Evolutionary conservation across 2,888 invertebrate genomes (phyloP).

Genomic region (Macrosiphum euphorbiae): DNA sequence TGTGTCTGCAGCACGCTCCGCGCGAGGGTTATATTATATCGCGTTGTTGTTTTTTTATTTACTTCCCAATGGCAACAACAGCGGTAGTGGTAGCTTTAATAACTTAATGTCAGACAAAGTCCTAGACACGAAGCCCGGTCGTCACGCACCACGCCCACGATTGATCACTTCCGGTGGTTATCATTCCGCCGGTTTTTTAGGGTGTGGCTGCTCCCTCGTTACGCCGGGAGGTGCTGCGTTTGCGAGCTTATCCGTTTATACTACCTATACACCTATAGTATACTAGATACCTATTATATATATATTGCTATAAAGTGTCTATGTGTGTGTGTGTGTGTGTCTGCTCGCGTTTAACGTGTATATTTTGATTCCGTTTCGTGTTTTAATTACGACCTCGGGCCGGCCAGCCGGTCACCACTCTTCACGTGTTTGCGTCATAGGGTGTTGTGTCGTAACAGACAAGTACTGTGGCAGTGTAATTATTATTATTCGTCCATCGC

Average conservation of each 20-base stretch:
- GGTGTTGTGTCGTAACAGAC: background rate
- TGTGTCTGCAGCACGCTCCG: background rate
- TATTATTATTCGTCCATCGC: background rate
- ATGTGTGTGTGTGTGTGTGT: background rate
- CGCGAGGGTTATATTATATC: background rate
- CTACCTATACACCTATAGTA: too few relatives aligned
- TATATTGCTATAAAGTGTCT: background rate
- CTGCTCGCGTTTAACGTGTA: background rate
- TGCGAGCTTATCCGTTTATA: background rate
- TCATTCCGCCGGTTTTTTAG: conserved; percentile 52
- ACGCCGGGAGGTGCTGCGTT: background rate
- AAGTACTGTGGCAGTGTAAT: background rate
- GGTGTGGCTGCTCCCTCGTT: conserved; percentile 50
- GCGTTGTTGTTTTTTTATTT: conserved; percentile 22
- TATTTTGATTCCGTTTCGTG: conserved; percentile 34
- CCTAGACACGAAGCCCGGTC: conserved; percentile 61
- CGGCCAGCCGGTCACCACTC: background rate
- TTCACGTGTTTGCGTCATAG: background rate
- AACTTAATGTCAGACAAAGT: conserved; percentile 63
- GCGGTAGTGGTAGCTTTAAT: conserved; percentile 37
- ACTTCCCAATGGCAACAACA: background rate
- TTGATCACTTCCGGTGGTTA: conserved; percentile 63
- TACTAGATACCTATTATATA: background rate
- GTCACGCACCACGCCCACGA: conserved; percentile 65
- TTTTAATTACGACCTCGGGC: conserved; percentile 34